phyloP scores from a whole-genome alignment of 1,140 invertebrate genomes.

The Meloidogyne floridensis region DNA sequence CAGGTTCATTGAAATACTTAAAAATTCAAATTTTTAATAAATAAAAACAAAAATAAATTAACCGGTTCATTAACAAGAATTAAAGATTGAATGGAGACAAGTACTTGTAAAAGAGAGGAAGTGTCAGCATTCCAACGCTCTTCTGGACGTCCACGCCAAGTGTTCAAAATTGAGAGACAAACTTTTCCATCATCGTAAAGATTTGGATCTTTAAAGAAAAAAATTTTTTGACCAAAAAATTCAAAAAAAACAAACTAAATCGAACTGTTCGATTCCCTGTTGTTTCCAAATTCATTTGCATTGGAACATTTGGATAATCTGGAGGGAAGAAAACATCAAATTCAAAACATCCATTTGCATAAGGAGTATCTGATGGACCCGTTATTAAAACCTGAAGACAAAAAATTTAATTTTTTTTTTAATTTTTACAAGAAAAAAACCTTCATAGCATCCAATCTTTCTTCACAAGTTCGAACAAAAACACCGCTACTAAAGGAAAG shows the following conservation, averaged over 20 bases:
- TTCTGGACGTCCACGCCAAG: constrained; percentile 93
- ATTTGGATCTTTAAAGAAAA: constrained; percentile 76
- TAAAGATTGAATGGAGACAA: constrained; percentile 88
- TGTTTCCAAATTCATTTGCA: constrained; percentile 87
- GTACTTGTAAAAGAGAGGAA: constrained; percentile 89
- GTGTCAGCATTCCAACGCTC: constrained; percentile 89
- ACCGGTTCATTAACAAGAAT: constrained; percentile 84
- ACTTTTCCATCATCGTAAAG: constrained; percentile 75
- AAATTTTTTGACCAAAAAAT: background rate
- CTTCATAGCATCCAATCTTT: constrained; percentile 91
- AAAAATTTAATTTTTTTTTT: background rate
- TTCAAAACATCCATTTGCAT: constrained; percentile 70
- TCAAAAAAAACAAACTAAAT: constrained; percentile 72
- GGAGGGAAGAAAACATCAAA: constrained; percentile 70
- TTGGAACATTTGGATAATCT: constrained; percentile 69
- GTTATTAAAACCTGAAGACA: constrained; percentile 82
- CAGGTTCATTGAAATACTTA: constrained; percentile 89
- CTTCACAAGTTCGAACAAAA: constrained; percentile 89
- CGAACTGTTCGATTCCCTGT: constrained; percentile 88
- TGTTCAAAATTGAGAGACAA: constrained; percentile 90
- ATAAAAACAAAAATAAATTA: background rate
- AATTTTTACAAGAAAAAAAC: constrained; percentile 16
- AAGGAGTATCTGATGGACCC: constrained; percentile 69
- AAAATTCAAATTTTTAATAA: background rate
- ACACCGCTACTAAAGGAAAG: constrained; percentile 89